Evolutionary conservation across 2,113 vertebrate species (phyloP).

Genomic region (Eleginops maclovinus): DNA sequence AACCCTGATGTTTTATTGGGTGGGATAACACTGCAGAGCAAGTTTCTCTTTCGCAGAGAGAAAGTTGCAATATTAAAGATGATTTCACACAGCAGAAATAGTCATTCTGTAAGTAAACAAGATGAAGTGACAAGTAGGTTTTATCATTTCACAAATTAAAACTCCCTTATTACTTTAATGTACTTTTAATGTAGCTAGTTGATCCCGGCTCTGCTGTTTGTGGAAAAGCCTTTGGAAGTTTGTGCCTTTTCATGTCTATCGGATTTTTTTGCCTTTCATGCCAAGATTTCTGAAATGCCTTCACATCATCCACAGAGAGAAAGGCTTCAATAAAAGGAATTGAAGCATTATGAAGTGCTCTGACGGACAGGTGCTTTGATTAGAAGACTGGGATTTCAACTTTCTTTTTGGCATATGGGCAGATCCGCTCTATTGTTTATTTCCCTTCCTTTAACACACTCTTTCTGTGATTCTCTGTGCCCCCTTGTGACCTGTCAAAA

Average conservation of each 20-base stretch:
- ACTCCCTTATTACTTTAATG: neutral
- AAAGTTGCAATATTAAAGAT: neutral
- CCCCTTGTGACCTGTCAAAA: neutral
- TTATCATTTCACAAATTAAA: neutral
- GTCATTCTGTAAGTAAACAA: no score
- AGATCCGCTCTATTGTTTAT: slow-evolving; percentile 6
- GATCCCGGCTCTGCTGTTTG: neutral
- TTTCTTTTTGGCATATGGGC: slow-evolving; percentile 5
- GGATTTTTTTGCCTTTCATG: neutral
- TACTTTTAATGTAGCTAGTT: neutral
- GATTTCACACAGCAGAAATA: neutral
- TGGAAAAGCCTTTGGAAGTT: slow-evolving; percentile 3
- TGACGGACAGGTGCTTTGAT: neutral
- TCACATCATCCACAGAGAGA: neutral
- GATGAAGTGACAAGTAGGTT: no score
- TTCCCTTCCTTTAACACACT: slow-evolving; percentile 5
- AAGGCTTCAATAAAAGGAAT: neutral
- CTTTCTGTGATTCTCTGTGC: slow-evolving; percentile 1
- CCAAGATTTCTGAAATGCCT: neutral
- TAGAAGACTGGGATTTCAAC: slow-evolving; percentile 10
- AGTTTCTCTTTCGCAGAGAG: slow-evolving; percentile 8
- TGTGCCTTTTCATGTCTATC: neutral
- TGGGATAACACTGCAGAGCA: neutral
- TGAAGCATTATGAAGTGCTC: neutral
- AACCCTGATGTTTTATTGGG: slow-evolving; percentile 13